Conservation (phyloP, 2,888 invertebrate species). For the Thecocarcelia acutangulata region DNA sequence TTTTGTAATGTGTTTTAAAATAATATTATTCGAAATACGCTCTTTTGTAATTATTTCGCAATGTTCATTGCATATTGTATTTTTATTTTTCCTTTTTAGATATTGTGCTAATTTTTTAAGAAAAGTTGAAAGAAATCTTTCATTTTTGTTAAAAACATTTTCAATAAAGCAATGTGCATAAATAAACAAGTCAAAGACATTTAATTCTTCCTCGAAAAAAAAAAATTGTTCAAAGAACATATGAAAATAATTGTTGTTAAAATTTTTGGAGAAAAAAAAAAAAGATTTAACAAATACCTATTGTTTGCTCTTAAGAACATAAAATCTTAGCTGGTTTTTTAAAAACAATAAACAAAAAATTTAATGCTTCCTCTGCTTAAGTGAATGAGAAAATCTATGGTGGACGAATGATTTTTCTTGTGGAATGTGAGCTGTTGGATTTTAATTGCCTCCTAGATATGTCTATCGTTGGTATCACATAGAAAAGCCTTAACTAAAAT, state of each 20-base stretch:
- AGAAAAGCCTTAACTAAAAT: no score
- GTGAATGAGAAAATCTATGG: not conserved
- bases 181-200: slow-evolving; percentile 49
- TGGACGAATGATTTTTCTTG: not conserved
- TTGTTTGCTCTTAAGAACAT: slow-evolving; percentile 17
- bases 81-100: slow-evolving; percentile 14
- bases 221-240: slow-evolving; percentile 29
- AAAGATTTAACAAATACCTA: slow-evolving; percentile 18
- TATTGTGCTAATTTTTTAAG: slow-evolving; percentile 10
- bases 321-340: slow-evolving; percentile 34
- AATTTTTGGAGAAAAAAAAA: slow-evolving; percentile 13
- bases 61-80: slow-evolving; percentile 5
- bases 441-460: no score
- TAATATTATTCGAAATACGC: not conserved
- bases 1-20: slow-evolving; percentile 19
- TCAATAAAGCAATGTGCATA: slow-evolving; percentile 9
- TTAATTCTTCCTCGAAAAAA: slow-evolving; percentile 8
- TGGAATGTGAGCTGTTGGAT: no score
- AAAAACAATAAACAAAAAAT: slow-evolving; percentile 32
- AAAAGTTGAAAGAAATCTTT: slow-evolving; percentile 37
- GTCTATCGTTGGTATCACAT: no score
- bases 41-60: slow-evolving; percentile 13
- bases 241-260: no score
- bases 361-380: slow-evolving; percentile 30
- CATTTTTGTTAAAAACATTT: slow-evolving; percentile 23